Conservation (phyloP, 2,797 vertebrate species). For the Pseudochirops cupreus region DNA sequence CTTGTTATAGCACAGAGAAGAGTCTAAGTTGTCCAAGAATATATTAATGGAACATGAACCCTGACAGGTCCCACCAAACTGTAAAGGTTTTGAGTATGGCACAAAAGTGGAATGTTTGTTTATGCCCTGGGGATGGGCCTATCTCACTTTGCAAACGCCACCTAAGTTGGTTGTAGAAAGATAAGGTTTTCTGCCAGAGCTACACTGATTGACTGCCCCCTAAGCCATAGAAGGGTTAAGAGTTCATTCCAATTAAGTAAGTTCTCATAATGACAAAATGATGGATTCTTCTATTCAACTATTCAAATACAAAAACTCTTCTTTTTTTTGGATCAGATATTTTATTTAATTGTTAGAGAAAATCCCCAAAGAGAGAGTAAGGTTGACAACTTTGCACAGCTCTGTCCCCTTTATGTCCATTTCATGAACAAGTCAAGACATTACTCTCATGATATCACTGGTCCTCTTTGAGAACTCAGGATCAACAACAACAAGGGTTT, state of each 20-base stretch:
- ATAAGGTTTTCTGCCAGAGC: too few relatives aligned
- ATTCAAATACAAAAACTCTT: not conserved
- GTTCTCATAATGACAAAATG: not conserved
- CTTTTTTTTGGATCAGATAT: not conserved
- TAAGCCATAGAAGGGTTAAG: too few relatives aligned
- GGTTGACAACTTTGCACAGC: not conserved
- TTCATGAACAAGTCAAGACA: not conserved
- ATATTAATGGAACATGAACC: too few relatives aligned
- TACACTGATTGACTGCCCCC: too few relatives aligned
- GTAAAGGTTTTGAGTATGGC: too few relatives aligned
- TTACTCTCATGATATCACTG: not conserved
- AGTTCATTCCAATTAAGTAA: not conserved
- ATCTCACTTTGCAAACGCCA: too few relatives aligned
- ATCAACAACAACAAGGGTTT: not conserved
- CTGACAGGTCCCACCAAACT: too few relatives aligned
- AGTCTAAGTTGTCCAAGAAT: too few relatives aligned
- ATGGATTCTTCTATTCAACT: not conserved
- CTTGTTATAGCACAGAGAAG: too few relatives aligned
- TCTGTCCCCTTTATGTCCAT: not conserved
- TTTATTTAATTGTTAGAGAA: not conserved
- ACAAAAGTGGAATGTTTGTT: too few relatives aligned
- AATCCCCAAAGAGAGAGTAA: not conserved
- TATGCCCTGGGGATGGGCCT: too few relatives aligned
- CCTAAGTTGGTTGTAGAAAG: too few relatives aligned
- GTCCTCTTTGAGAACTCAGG: not conserved